Percentiles rank a stretch among this genome's conserved stretches.
Evolutionary conservation across 2,888 invertebrate genomes (phyloP).

Genomic region (Trisateles emortualis): DNA sequence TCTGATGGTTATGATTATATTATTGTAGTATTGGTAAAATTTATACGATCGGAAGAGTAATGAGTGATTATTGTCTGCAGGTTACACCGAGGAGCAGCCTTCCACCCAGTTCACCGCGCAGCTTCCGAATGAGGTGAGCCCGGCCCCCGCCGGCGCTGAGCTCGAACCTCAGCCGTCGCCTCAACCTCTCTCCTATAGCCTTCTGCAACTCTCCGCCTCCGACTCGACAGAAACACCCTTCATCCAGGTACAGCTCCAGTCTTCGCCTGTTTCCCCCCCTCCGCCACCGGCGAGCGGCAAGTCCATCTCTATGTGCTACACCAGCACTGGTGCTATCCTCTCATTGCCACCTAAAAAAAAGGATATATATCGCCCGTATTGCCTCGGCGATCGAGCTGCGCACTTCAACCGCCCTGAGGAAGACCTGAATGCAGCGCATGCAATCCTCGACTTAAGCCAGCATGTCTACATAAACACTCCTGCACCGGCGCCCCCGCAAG

Average conservation of each 20-base stretch:
- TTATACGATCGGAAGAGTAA: neutral
- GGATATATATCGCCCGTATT: slow-evolving; percentile 96
- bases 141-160: slow-evolving; percentile 81
- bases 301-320: slow-evolving; percentile 94
- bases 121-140: slow-evolving; percentile 90
- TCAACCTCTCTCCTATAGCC: slow-evolving; percentile 81
- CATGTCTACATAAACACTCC: slow-evolving; percentile 90
- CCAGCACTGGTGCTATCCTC: slow-evolving; percentile 93
- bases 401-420: slow-evolving; percentile 90
- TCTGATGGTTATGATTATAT: too few species aligned
- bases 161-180: slow-evolving; percentile 71
- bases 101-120: slow-evolving; percentile 92
- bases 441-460: slow-evolving; percentile 95
- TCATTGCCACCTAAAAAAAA: slow-evolving; percentile 96
- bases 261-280: slow-evolving; percentile 82
- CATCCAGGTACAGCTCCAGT: slow-evolving; percentile 80
- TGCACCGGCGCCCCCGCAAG: slow-evolving; percentile 42
- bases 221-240: slow-evolving; percentile 75
- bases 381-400: slow-evolving; percentile 89
- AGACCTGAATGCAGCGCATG: slow-evolving; percentile 95
- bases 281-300: slow-evolving; percentile 88
- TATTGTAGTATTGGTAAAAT: too few species aligned
- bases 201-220: slow-evolving; percentile 80
- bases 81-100: slow-evolving; percentile 92
- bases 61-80: slow-evolving; percentile 77